Evolutionary conservation across 2,113 vertebrate genomes (phyloP).

Genomic region (Laterallus jamaicensis): DNA sequence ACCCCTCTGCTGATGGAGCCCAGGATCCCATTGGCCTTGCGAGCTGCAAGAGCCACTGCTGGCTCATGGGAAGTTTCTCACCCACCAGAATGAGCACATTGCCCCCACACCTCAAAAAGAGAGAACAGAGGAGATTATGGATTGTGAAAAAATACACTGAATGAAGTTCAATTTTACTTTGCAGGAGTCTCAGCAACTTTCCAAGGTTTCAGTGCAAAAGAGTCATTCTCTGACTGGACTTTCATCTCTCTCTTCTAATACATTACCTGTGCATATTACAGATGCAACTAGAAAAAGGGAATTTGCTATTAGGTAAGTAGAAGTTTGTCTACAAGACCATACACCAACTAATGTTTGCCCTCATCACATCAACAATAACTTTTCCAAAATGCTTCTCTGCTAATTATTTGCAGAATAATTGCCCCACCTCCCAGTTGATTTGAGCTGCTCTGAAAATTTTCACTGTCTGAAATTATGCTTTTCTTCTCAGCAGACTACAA

Average conservation of each 20-base stretch:
- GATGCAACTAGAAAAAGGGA: conserved; percentile 87
- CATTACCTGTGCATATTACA: conserved; percentile 89
- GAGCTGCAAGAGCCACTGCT: too few species aligned
- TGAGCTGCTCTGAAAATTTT: background rate
- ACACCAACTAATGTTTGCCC: background rate
- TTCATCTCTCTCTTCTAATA: conserved; percentile 86
- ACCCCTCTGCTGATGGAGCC: too few species aligned
- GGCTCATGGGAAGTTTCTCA: too few species aligned
- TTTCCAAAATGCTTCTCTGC: background rate
- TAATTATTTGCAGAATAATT: background rate
- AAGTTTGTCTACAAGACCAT: background rate
- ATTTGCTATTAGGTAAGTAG: conserved; percentile 84
- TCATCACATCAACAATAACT: background rate
- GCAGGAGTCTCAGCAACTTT: conserved; percentile 66
- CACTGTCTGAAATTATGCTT: background rate
- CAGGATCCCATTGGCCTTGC: too few species aligned
- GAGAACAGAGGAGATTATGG: background rate
- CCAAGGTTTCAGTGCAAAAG: conserved; percentile 68
- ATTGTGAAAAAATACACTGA: background rate
- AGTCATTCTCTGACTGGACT: conserved; percentile 81
- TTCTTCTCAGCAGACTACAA: background rate
- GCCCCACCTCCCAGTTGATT: background rate
- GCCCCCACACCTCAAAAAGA: background rate
- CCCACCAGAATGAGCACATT: background rate
- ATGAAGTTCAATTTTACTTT: conserved; percentile 2